Conservation (phyloP, 2,113 vertebrate genomes). For the Gasterosteus nipponicus region DNA sequence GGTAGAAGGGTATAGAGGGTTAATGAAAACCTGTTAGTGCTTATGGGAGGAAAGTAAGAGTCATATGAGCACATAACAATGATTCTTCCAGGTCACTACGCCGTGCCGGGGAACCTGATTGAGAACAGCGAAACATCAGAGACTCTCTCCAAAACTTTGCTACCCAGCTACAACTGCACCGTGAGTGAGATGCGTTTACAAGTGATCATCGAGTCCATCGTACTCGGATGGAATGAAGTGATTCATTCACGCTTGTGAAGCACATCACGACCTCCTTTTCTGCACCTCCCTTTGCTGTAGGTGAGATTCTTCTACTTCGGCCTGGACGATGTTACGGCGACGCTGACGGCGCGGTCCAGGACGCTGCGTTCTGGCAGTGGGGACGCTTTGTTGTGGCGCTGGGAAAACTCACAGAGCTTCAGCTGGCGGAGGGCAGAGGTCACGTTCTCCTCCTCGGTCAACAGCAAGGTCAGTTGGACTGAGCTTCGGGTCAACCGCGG, state of each 20-base stretch:
- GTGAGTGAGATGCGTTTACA: constrained; percentile 58
- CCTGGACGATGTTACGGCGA: constrained; percentile 37
- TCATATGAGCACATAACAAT: background rate
- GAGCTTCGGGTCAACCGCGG: background rate
- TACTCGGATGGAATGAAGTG: background rate
- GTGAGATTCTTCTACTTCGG: constrained; percentile 78
- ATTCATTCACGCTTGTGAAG: background rate
- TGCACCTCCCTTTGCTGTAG: constrained; percentile 42
- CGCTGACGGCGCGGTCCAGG: constrained; percentile 62
- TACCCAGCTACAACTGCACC: constrained; percentile 75
- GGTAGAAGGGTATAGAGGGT: too few species aligned
- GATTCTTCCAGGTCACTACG: constrained; percentile 62
- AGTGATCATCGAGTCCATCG: background rate
- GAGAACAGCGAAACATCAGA: constrained; percentile 60
- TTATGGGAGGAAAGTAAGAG: background rate
- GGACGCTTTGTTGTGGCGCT: constrained; percentile 70
- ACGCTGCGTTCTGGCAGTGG: constrained; percentile 37
- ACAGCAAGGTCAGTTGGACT: constrained; percentile 72
- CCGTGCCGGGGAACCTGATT: constrained; percentile 58
- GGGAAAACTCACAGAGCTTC: constrained; percentile 51
- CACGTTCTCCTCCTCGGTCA: constrained; percentile 67
- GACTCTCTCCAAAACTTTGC: constrained; percentile 76
- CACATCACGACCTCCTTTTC: background rate
- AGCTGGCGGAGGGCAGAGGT: constrained; percentile 77
- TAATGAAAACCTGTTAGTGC: background rate